These are phyloP conservation scores for Phyllopteryx taeniolatus DNA, from an alignment of 2,113 vertebrate genomes.

Conservation along the genomic window DNA sequence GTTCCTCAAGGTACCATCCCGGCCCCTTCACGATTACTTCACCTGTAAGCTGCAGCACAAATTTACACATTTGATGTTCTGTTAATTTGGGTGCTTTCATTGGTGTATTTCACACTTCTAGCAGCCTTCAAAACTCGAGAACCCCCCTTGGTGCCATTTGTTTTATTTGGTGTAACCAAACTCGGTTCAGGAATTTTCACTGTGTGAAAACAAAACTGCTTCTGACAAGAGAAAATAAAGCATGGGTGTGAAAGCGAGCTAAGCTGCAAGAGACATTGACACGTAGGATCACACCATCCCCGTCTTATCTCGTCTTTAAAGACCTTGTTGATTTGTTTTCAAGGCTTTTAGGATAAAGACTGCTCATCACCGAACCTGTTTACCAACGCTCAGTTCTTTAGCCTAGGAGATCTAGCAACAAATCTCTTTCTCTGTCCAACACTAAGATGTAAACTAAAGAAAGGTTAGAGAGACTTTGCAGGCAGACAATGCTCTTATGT, in stretches of 20 bases:
- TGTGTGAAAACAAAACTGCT: not conserved
- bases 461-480: not conserved
- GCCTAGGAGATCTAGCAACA: not conserved
- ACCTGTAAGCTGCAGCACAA: no score
- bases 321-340: conserved; percentile 1
- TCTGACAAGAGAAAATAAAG: not conserved
- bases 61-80: no score
- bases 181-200: not conserved
- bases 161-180: not conserved
- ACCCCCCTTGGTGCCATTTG: not conserved
- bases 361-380: not conserved
- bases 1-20: no score
- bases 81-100: no score
- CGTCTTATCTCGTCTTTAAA: not conserved
- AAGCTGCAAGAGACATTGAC: not conserved
- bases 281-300: not conserved
- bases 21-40: no score
- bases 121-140: no score
- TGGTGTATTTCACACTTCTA: no score
- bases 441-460: not conserved
- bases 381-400: not conserved
- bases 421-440: not conserved
- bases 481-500: not conserved
- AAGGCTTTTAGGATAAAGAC: not conserved
- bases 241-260: not conserved